Evolutionary conservation across 2,888 invertebrate species (phyloP).

Genomic region (Leptopilina myrica): DNA sequence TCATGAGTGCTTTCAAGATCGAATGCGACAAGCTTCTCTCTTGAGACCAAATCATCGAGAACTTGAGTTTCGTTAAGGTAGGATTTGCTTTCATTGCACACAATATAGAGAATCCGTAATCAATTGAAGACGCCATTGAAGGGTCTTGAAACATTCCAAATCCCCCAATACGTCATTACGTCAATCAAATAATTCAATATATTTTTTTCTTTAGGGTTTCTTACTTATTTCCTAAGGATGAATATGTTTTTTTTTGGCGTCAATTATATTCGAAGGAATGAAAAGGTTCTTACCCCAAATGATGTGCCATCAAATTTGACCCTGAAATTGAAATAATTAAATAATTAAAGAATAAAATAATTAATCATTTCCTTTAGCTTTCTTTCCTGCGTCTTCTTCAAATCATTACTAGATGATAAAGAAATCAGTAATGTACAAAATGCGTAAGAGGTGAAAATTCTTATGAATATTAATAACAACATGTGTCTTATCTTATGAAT

Average conservation of each 20-base stretch:
- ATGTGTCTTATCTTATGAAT: too few relatives aligned
- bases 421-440: too few relatives aligned
- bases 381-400: conserved; percentile 39
- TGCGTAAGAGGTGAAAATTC: too few relatives aligned
- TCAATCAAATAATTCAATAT: not conserved
- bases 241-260: too few relatives aligned
- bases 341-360: too few relatives aligned
- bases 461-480: too few relatives aligned
- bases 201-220: not conserved
- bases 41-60: conserved; percentile 58
- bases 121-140: conserved; percentile 54
- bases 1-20: conserved; percentile 53
- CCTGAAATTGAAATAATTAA: too few relatives aligned
- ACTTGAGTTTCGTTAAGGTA: conserved; percentile 52
- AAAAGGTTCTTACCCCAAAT: too few relatives aligned
- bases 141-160: conserved; percentile 51
- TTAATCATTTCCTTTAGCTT: conserved; percentile 36
- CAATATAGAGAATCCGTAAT: conserved; percentile 49
- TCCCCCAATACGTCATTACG: not conserved
- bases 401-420: too few relatives aligned
- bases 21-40: conserved; percentile 50
- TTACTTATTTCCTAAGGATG: not conserved
- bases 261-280: too few relatives aligned
- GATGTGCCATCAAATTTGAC: too few relatives aligned
- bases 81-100: conserved; percentile 52